Evolutionary conservation across 2,113 vertebrate genomes (phyloP), one percentile per base, ranked within the genome.

Genomic region (Aptenodytes patagonicus): DNA sequence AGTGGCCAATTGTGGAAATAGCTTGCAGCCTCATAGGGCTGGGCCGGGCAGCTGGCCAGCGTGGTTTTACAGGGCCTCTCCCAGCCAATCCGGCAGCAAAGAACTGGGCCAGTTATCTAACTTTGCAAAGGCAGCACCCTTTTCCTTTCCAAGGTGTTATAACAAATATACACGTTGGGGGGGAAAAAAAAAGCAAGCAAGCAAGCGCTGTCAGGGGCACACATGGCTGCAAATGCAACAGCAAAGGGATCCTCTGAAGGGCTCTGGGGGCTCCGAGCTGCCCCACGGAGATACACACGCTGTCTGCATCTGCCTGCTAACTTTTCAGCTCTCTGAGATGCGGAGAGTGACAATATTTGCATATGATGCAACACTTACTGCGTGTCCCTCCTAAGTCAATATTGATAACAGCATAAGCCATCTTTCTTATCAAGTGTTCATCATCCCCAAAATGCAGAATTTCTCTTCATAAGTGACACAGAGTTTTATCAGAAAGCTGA

Each of bases 21-120:
- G 97, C 97, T 98, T 54, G 90, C 97, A 96, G 97, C 81, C 96
- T 97, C 49, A 25, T 83, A 80, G 95, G 95, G 98, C 96, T 87
- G 96, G 96, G 86, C 97, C 8, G 97, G 96, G 97, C 97, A 7
- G 68, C 54, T 89, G 52, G 98, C 97, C 97, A 97, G 94, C 78
- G 2, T 65, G 81, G 95, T 95, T 97, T 98, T 97, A 97, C 96
- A 95, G 96, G 96, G 89, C 92, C 61, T 49, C 87, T 70, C 85
- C 34, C 92, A 97, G 61, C 98, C 98, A 98, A 98, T 98, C 97
- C 97, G 64, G 89, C 91, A 65, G 87, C 93, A 29, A 96, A 97
- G 95, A 98, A 98, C 68, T 94, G 90, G 86, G 97, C 94, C 97
- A 97, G 98, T 98, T 98, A 98, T 96, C 97, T 98, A 98, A 98